Conservation (phyloP, 2,888 invertebrate species). For the Drosophila bunnanda region DNA sequence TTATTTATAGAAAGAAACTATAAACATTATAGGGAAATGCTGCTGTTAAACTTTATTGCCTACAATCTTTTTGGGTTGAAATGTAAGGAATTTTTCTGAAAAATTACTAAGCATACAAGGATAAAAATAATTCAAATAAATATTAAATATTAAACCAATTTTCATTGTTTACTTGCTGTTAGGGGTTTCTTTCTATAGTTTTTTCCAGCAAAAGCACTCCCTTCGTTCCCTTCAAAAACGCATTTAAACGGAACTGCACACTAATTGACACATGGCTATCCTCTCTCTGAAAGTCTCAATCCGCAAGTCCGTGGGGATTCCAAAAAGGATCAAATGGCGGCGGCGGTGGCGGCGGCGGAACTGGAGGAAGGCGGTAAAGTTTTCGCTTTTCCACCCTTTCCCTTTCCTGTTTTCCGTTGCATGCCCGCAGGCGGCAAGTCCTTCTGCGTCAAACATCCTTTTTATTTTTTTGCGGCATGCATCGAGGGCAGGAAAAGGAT, state of each 20-base stretch:
- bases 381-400: slow-evolving; percentile 19
- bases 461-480: slow-evolving; percentile 12
- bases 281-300: slow-evolving; percentile 28
- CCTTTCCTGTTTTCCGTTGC: slow-evolving; percentile 6
- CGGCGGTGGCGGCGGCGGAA: background rate
- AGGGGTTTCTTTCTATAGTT: background rate
- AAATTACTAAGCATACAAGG: too few relatives aligned
- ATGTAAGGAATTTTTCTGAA: background rate
- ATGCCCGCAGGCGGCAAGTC: slow-evolving; percentile 43
- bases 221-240: background rate
- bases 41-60: background rate
- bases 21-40: background rate
- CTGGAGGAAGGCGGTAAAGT: slow-evolving; percentile 18
- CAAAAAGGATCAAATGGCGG: background rate
- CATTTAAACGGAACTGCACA: slow-evolving; percentile 37
- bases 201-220: background rate
- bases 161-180: background rate
- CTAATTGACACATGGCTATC: slow-evolving; percentile 68
- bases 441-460: slow-evolving; percentile 42
- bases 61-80: background rate
- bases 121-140: background rate
- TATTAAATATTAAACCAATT: background rate
- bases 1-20: slow-evolving; percentile 7
- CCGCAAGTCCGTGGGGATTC: slow-evolving; percentile 14
- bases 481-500: slow-evolving; percentile 7